phyloP scores from a whole-genome alignment of 2,888 invertebrate genomes.

The Oligia latruncula region DNA sequence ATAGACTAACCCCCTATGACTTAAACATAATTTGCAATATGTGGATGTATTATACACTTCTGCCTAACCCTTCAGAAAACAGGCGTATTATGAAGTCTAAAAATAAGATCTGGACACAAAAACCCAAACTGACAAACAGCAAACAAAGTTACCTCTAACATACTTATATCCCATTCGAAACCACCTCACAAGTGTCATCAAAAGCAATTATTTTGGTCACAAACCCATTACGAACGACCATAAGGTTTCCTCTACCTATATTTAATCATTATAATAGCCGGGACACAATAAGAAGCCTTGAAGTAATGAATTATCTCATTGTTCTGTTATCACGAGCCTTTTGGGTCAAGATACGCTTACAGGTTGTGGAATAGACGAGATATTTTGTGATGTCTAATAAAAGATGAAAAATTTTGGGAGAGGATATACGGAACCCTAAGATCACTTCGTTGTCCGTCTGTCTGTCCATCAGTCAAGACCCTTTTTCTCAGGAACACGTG shows the following conservation, averaged over 20 bases:
- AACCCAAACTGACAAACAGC: constrained; percentile 8
- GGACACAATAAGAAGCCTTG: constrained; percentile 81
- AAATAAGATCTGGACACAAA: not conserved
- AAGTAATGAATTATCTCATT: constrained; percentile 85
- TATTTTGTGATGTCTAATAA: constrained; percentile 65
- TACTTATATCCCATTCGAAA: constrained; percentile 45
- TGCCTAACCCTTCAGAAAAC: not conserved
- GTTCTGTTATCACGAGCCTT: constrained; percentile 82
- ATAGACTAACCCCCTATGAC: no score
- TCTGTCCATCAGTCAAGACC: no score
- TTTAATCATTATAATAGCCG: constrained; percentile 70
- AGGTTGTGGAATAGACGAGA: constrained; percentile 72
- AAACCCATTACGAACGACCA: constrained; percentile 67
- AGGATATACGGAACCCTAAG: no score
- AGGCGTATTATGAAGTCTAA: not conserved
- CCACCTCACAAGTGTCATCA: constrained; percentile 57
- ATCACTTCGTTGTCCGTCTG: no score
- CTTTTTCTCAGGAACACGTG: no score
- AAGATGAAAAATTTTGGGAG: not conserved
- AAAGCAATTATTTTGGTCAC: constrained; percentile 63
- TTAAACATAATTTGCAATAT: not conserved
- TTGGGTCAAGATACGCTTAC: constrained; percentile 75
- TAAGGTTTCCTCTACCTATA: constrained; percentile 60
- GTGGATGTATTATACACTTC: not conserved
- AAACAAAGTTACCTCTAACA: constrained; percentile 16